Base-by-base conservation (phyloP, 53 echinoderm and acorn worm genomes). In the Apostichopus leukothele region DNA sequence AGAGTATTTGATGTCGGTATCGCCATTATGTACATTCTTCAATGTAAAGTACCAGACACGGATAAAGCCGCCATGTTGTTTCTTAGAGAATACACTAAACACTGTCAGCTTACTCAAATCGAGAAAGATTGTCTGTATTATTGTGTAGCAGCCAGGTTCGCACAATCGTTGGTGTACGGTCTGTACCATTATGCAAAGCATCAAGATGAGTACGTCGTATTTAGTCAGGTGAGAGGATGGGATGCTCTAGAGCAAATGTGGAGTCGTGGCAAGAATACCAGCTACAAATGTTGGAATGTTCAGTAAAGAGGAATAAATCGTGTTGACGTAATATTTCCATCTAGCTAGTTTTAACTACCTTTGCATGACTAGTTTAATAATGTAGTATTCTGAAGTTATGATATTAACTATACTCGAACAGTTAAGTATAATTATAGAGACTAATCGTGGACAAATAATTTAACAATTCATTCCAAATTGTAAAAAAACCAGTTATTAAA, bases 1-100 rank as follows among this genome's bases (percentile, higher is more conserved):
- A 80, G 90, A 8, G 90, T 96, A 75, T 95, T 90, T 77, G 96
- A 96, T 52, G 59, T 93, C 9, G 92, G 86, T 60, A 88, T 89
- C 23, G 90, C 91, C 16, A 88, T 95, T 76, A 85, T 90, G 91
- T 92, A 91, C 80, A 79, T 93, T 75, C 50, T 93, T 73, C 89
- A 92, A 55, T 79, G 90, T 86, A 89, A 91, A n/a, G 79, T 90
- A 9, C 77, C 75, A 0, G 90, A 88, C 71, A 68, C 75, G 1
- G 88, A 90, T 59, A 88, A 93, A 59, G 95, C 95, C 52, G 92
- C 89, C n/a, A 93, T 75, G 10, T 68, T 88, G 55, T 84, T 96
- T 50, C 84, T 96, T 10, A 91, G 91, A 0, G 96, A 93, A 9
- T 96, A 89, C 75, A 88, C 89, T 19, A 83, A 75, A 1, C 73